Conservation (phyloP, 2,113 vertebrate genomes). For the Alligator sinensis region DNA sequence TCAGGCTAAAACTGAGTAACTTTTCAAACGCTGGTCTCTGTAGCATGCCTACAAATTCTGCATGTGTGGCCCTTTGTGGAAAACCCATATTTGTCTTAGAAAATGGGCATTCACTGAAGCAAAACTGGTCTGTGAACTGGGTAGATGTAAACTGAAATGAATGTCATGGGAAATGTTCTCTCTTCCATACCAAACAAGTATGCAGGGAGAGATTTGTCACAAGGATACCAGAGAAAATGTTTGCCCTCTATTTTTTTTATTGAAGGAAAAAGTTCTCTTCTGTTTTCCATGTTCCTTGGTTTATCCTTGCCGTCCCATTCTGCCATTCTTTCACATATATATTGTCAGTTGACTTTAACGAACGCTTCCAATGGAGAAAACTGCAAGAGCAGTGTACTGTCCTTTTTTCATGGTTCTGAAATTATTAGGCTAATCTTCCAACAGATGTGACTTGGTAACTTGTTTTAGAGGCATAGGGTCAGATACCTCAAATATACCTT, state of each 20-base stretch:
- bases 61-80: not conserved
- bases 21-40: too few relatives aligned
- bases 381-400: not conserved
- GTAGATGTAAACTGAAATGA: not conserved
- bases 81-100: not conserved
- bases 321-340: not conserved
- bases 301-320: not conserved
- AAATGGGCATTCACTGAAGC: not conserved
- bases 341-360: not conserved
- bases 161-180: too few relatives aligned
- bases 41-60: not conserved
- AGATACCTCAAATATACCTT: fast-evolving
- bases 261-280: not conserved
- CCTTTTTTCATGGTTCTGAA: not conserved
- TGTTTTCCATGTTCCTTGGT: too few relatives aligned
- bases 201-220: not conserved
- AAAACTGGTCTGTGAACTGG: not conserved
- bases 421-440: not conserved
- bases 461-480: not conserved
- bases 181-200: not conserved
- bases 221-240: not conserved
- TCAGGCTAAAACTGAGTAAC: too few relatives aligned
- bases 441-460: not conserved
- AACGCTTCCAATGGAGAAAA: not conserved
- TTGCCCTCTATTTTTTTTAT: not conserved